Conservation (phyloP, 1,140 invertebrate species). For the Nomia melanderi region DNA sequence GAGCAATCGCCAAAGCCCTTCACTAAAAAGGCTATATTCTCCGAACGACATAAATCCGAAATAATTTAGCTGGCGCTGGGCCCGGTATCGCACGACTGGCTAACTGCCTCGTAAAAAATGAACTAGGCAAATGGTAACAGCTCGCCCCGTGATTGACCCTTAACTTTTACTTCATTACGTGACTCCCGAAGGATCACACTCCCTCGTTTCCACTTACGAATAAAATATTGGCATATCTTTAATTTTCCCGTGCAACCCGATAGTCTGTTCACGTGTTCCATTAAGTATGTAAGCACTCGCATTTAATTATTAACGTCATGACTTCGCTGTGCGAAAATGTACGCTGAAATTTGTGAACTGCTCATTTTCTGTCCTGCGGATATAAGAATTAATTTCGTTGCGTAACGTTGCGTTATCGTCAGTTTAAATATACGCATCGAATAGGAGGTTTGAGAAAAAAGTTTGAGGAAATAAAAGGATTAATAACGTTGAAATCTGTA, state of each 20-base stretch:
- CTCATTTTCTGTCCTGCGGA: too few species aligned
- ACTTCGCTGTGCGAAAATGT: too few species aligned
- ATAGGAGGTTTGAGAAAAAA: too few species aligned
- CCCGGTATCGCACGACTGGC: not conserved
- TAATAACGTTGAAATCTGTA: too few species aligned
- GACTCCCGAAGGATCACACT: not conserved
- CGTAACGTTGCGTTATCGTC: too few species aligned
- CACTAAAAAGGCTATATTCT: slow-evolving; percentile 27
- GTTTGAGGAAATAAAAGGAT: too few species aligned
- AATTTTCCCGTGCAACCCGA: not conserved
- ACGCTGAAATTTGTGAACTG: too few species aligned
- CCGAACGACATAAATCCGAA: slow-evolving; percentile 50
- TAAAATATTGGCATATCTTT: not conserved
- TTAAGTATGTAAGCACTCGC: not conserved
- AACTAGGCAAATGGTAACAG: not conserved
- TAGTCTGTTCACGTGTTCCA: not conserved
- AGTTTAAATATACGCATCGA: too few species aligned
- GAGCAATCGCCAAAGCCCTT: not conserved
- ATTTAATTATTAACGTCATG: too few species aligned
- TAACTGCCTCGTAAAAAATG: slow-evolving; percentile 34
- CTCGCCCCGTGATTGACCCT: slow-evolving; percentile 18
- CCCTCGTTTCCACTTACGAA: not conserved
- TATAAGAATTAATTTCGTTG: too few species aligned
- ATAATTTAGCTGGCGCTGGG: slow-evolving; percentile 42
- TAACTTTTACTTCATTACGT: slow-evolving; percentile 22